These are phyloP conservation scores for Hypselothyrea guttata DNA, from an alignment of 2,888 invertebrate species.

Conservation along the genomic window DNA sequence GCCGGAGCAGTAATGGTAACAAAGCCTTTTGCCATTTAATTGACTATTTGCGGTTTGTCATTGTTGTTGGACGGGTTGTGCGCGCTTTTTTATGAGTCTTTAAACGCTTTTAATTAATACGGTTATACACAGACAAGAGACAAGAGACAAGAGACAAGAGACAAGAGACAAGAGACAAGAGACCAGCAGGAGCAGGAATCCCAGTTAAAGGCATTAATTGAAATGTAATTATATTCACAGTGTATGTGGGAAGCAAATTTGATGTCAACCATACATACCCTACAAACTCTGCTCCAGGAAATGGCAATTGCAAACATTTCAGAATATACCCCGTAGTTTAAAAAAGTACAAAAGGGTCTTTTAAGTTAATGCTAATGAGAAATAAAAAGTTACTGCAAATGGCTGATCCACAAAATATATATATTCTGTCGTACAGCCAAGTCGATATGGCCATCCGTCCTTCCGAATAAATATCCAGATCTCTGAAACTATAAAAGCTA, in stretches of 20 bases:
- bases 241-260: constrained; percentile 44
- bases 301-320: no score
- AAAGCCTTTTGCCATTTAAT: constrained; percentile 46
- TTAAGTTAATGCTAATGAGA: no score
- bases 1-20: constrained; percentile 22
- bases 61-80: constrained; percentile 24
- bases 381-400: no score
- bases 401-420: no score
- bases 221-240: constrained; percentile 63
- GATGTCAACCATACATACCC: neutral
- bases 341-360: no score
- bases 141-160: constrained; percentile 26
- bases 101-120: constrained; percentile 70
- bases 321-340: no score
- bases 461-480: no score
- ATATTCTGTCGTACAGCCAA: no score
- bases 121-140: constrained; percentile 41
- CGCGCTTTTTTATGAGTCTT: constrained; percentile 44
- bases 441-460: no score
- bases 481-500: no score
- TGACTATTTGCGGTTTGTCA: constrained; percentile 53
- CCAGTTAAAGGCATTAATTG: constrained; percentile 67
- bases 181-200: no score
- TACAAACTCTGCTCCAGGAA: no score
- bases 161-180: constrained; percentile 24